Evolutionary conservation across 2,113 vertebrate genomes (phyloP).

Genomic region (Plecotus auritus): DNA sequence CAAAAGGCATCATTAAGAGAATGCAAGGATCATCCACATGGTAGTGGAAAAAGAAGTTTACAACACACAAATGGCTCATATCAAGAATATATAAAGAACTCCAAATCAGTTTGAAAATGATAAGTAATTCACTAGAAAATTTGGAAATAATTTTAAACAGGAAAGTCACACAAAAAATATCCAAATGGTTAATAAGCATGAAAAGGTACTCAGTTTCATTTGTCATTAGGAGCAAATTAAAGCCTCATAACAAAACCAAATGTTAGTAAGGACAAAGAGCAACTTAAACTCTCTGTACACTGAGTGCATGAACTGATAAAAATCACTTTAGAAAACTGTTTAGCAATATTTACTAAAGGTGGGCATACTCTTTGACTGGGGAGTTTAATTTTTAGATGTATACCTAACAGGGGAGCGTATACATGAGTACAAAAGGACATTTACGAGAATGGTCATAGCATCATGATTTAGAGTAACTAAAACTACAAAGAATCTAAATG

Average conservation of each 20-base stretch:
- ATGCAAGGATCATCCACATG: not conserved
- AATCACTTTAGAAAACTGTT: not conserved
- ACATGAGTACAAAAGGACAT: not conserved
- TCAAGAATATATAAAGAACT: not conserved
- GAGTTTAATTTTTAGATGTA: not conserved
- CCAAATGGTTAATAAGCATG: not conserved
- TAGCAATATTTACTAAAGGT: not conserved
- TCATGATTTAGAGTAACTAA: not conserved
- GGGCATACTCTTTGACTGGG: not conserved
- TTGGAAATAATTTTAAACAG: not conserved
- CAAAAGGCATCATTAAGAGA: not conserved
- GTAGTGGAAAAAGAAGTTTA: not conserved
- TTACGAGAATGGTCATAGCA: not conserved
- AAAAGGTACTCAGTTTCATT: not conserved
- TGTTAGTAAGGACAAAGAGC: not conserved
- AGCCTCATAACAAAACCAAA: not conserved
- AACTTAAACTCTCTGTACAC: not conserved
- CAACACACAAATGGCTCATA: not conserved
- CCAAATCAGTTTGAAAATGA: not conserved
- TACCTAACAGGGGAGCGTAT: not conserved
- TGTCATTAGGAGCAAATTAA: not conserved
- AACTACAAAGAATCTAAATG: not conserved
- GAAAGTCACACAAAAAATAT: not conserved
- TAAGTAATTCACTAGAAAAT: not conserved
- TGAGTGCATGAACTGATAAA: not conserved